Percentiles rank a stretch among this genome's conserved stretches.
These are phyloP conservation scores for Leptinotarsa juncta DNA, from an alignment of 2,888 invertebrate genomes.

Conservation along the genomic window DNA sequence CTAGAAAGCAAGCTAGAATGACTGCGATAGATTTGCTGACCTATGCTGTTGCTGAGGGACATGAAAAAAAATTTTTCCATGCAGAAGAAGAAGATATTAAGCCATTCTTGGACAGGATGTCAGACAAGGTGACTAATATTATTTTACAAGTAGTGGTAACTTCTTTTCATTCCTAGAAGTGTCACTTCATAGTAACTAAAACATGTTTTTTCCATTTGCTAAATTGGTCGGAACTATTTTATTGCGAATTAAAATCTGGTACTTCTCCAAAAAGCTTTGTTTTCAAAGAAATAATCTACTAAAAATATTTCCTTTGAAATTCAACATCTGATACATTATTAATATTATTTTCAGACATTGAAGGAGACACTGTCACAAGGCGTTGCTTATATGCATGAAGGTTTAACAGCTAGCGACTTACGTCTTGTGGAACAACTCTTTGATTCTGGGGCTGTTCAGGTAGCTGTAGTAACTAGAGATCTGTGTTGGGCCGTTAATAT, in stretches of 20 bases:
- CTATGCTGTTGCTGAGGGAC: conserved; percentile 89
- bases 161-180: too few species aligned
- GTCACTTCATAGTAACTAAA: too few species aligned
- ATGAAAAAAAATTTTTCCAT: conserved; percentile 89
- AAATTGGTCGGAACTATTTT: too few species aligned
- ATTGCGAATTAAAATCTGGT: too few species aligned
- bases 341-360: conserved; percentile 71
- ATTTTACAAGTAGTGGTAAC: not conserved
- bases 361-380: conserved; percentile 94
- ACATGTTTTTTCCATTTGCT: too few species aligned
- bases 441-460: conserved; percentile 91
- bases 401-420: conserved; percentile 85
- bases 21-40: conserved; percentile 96
- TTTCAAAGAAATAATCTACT: not conserved
- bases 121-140: conserved; percentile 77
- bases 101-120: conserved; percentile 88
- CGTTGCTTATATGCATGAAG: conserved; percentile 97
- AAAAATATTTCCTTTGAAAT: not conserved
- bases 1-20: conserved; percentile 89
- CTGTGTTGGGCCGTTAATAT: conserved; percentile 94
- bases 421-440: conserved; percentile 93
- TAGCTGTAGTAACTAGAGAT: conserved; percentile 91
- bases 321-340: not conserved
- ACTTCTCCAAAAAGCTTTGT: too few species aligned
- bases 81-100: conserved; percentile 87